Evolutionary conservation across 2,888 invertebrate genomes (phyloP), one percentile per base, ranked within the genome.

Genomic region (Aquatica leii): DNA sequence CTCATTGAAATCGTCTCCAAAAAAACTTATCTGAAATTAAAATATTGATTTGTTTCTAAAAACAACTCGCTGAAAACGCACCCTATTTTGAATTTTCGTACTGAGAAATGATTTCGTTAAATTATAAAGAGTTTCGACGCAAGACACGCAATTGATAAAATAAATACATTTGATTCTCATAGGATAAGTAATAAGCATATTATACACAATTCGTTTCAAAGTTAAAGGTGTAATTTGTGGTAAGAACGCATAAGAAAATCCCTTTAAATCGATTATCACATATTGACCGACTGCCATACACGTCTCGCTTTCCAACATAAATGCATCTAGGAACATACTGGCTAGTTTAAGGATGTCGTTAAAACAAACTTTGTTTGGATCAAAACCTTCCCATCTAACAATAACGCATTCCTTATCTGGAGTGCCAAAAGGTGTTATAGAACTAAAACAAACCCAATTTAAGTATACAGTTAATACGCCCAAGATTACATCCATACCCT

Each of bases 401-500:
- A 46, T 18, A 1, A 46, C 46, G n/a, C 46, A 46, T n/a, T 46
- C 46, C 18, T 17, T 46, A 18, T 46, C 46, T 1, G 46, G 46
- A 11, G 20, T 46, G n/a, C 46, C 46, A 17, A 46, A 46, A 8
- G 46, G 46, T 6, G 18, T 46, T 18, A 46, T 46, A 4, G 9
- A 1, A 18, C 46, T 46, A 18, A 46, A 46, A 24, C 6, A 6
- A 46, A 3, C 12, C 2, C 12, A 37, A n/a, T n/a, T n/a, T 37
- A 43, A 9, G 8, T 43, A 12, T 4, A 14, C 6, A 2, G 6
- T n/a, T 12, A 3, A 12, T 40, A 12, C 40, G n/a, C n/a, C n/a
- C 40, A n/a, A 14, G 2, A n/a, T n/a, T 17, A 14, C 41, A 15
- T 11, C 40, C 75, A 67, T 73, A 85, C 85, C 85, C 85, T 17